Evolutionary conservation across 2,113 vertebrate genomes (phyloP).

Genomic region (Peucedramus taeniatus): DNA sequence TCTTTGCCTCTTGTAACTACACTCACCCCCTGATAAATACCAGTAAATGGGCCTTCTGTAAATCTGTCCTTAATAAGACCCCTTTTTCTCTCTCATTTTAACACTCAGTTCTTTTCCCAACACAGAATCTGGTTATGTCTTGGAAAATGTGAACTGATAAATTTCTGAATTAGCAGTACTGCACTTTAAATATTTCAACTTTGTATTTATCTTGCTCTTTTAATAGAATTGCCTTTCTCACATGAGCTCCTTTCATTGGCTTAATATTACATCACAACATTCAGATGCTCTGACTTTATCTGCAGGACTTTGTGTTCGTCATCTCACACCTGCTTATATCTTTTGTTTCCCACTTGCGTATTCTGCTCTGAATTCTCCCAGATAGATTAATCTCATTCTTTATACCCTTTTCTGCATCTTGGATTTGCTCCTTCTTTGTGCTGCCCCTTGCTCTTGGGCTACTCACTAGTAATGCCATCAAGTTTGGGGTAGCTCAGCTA

Average conservation of each 20-base stretch:
- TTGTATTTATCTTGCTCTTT: slow-evolving; percentile 7
- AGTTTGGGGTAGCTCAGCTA: background rate
- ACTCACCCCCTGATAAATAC: background rate
- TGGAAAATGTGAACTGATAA: background rate
- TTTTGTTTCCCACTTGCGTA: background rate
- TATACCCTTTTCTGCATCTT: background rate
- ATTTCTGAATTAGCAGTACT: background rate
- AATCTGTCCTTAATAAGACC: background rate
- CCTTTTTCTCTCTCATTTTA: background rate
- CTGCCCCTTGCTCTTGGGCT: background rate
- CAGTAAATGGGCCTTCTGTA: background rate
- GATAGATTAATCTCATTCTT: background rate
- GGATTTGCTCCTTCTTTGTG: background rate
- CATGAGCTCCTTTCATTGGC: background rate
- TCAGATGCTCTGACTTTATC: background rate
- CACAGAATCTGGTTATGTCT: background rate
- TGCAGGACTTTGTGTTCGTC: background rate
- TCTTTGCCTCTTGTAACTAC: background rate
- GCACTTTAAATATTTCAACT: background rate
- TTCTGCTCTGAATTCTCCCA: background rate
- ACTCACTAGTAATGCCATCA: background rate
- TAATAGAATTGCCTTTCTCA: background rate
- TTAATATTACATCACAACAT: background rate
- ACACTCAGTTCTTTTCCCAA: background rate
- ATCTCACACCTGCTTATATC: background rate